Evolutionary conservation across 2,888 invertebrate species (phyloP).

Genomic region (Drosophila histrio): DNA sequence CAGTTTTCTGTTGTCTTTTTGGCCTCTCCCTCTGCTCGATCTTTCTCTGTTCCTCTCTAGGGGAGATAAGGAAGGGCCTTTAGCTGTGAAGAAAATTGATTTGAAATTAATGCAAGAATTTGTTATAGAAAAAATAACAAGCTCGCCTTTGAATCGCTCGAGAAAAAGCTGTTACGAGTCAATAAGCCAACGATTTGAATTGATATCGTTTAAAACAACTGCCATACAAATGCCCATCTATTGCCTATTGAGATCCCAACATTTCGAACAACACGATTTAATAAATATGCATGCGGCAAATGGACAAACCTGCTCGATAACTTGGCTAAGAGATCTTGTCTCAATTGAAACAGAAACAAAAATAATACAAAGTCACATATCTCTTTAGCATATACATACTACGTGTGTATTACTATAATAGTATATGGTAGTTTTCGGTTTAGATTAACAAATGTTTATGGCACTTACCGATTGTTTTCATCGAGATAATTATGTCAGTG

Average conservation of each 20-base stretch:
- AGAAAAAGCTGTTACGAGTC: conserved; percentile 71
- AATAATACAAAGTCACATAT: background rate
- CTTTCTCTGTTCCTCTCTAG: background rate
- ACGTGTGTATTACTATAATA: conserved; percentile 7
- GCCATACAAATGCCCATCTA: conserved; percentile 8
- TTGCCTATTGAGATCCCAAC: conserved; percentile 1
- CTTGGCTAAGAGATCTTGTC: conserved; percentile 47
- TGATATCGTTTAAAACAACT: conserved; percentile 75
- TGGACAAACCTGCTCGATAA: conserved; percentile 54
- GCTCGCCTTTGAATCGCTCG: conserved; percentile 74
- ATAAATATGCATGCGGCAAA: conserved; percentile 67
- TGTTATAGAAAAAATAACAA: conserved; percentile 80
- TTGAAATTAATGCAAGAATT: conserved; percentile 84
- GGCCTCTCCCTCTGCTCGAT: conserved; percentile 4
- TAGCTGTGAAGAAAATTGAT: conserved; percentile 84
- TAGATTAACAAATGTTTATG: conserved; percentile 57
- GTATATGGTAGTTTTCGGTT: conserved; percentile 25
- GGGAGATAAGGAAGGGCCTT: conserved; percentile 59
- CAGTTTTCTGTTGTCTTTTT: conserved; percentile 40
- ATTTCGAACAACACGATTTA: conserved; percentile 12
- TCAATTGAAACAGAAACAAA: conserved; percentile 59
- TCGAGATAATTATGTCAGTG: conserved; percentile 27
- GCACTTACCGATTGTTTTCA: conserved; percentile 40
- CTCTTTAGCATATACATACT: conserved; percentile 3
- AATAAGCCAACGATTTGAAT: conserved; percentile 72